Evolutionary conservation across 2,113 vertebrate species (phyloP), one percentile per base, ranked within the genome.

Genomic region (Beaufortia kweichowensis): DNA sequence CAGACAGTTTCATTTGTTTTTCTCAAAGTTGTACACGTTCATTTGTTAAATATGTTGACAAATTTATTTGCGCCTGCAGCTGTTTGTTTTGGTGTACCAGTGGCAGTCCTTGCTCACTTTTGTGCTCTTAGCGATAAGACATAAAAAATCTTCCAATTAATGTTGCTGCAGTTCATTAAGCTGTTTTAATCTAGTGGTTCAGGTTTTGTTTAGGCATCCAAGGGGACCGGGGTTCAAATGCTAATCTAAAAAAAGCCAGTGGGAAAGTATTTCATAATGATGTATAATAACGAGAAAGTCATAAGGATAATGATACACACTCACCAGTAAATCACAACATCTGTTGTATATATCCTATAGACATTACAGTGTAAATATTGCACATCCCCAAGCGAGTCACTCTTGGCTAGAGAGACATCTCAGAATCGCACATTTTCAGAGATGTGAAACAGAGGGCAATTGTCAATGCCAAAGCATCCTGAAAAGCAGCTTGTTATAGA

Each of bases 401-500:
- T 61, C 65, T 39, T 64, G 67, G 64, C 39, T 21, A 28, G 63
- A 35, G 50, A 60, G 61, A 61, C 33, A 55, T 28, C n/a, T 61
- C 31, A 43, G n/a, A 56, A 68, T 56, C 29, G 1, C 65, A 78
- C 62, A 63, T 76, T 57, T 65, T 46, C 24, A 67, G 56, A 55
- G 46, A 67, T 68, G 56, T 55, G 69, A 77, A 59, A 73, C 12
- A 31, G 48, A 71, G 75, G 53, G 61, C 78, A 77, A 57, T 61
- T 59, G 41, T 68, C 62, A 67, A 60, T 76, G 59, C 75, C 75
- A 77, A 66, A 66, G 35, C 33, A 69, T 63, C 66, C 59, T 28
- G 43, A 48, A 33, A 71, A 68, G 35, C 68, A 71, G 68, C 53
- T 33, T 24, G 31, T 57, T 66, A 66, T 66, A 3, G n/a, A 67